Base-by-base conservation (phyloP, 2,888 invertebrate genomes). In the Pristionchus mayeri region DNA sequence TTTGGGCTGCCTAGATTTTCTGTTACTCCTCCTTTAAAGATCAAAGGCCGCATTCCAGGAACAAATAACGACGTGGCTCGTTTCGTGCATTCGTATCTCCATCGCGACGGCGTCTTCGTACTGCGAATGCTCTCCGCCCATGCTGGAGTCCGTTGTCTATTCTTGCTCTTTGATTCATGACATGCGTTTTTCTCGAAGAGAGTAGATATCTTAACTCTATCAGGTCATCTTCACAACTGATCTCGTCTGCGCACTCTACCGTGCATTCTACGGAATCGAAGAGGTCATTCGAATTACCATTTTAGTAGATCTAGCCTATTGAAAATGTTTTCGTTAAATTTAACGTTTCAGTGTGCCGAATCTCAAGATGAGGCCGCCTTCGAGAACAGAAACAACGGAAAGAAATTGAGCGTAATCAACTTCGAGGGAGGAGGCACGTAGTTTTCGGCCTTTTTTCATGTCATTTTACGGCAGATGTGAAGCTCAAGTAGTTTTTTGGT, bases 91-190 rank as follows among this genome's bases (percentile, higher is more conserved):
- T 87, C 89, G 11, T 92, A 92, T 85, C 89, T 92, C 4, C 90
- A 90, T 54, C 87, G 89, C 37, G 92, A 92, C 82, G 92, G 92
- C 9, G 87, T 92, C 37, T 92, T 92, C 82, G 90, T 92, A n/a
- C 85, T 92, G 13, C 86, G 92, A 76, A 92, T 92, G 92, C 89
- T 92, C 13, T 83, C 87, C 24, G 40, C 87, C 50, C 90, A 89
- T 52, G 87, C 90, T 2, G 89, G 89, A 21, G 84, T 84, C n/a
- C 30, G 78, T 30, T 48, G 7, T 27, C 40, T 13, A n/a, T n/a
- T n/a, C n/a, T 75, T 75, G 75, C 9, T 40, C 40, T 75, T 37
- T 75, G 40, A 40, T 75, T 21, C n/a, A 7, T 75, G 21, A 40
- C n/a, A n/a, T n/a, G n/a, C n/a, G n/a, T n/a, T n/a, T n/a, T n/a